phyloP scores from a whole-genome alignment of 2,113 vertebrate genomes.

The Gymnorhina tibicen region DNA sequence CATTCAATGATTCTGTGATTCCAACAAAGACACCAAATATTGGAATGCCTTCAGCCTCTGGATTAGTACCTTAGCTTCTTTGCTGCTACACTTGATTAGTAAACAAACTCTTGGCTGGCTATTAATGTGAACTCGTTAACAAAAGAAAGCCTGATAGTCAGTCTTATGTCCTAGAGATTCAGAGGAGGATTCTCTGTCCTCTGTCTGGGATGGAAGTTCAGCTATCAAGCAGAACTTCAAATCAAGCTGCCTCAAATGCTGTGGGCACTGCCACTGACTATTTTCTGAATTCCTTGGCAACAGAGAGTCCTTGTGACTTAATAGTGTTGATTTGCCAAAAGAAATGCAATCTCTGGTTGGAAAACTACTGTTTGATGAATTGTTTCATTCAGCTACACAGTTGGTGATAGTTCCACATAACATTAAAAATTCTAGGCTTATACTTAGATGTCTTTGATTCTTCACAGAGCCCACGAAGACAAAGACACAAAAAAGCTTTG shows the following conservation, averaged over 20 bases:
- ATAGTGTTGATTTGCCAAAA: slow-evolving; percentile 15
- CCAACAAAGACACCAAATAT: background rate
- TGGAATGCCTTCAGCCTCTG: background rate
- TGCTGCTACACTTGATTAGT: background rate
- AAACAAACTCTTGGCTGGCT: slow-evolving; percentile 6
- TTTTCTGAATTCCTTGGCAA: slow-evolving; percentile 15
- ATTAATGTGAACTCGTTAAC: background rate
- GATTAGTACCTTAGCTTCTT: background rate
- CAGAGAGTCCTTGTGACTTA: background rate
- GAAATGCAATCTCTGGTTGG: background rate
- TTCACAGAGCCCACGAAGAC: background rate
- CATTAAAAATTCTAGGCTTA: slow-evolving; percentile 22
- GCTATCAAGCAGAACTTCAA: slow-evolving; percentile 8
- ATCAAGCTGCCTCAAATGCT: background rate
- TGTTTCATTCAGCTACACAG: slow-evolving; percentile 18
- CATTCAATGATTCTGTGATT: background rate
- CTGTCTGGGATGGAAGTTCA: background rate
- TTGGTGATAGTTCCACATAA: background rate
- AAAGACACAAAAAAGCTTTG: slow-evolving; percentile 25
- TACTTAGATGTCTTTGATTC: slow-evolving; percentile 11
- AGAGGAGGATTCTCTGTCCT: slow-evolving; percentile 8
- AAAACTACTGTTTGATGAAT: slow-evolving; percentile 12
- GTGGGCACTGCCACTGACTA: background rate
- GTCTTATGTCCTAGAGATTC: background rate
- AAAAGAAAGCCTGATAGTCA: background rate